phyloP scores from a whole-genome alignment of 1,140 invertebrate genomes.

The Thaumatotibia leucotreta region DNA sequence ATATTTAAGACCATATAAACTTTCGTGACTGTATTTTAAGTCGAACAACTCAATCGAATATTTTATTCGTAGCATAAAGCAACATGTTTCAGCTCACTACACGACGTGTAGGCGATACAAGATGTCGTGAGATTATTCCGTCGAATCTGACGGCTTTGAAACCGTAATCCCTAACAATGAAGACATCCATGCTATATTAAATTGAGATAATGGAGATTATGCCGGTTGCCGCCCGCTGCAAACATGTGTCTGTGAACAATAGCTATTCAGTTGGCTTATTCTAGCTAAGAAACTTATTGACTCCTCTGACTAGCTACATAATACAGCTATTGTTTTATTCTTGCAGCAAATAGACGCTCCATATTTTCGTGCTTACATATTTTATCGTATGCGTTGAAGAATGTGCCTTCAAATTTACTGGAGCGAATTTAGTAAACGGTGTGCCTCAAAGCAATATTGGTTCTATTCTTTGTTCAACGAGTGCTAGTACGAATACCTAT shows the following conservation, averaged over 20 bases:
- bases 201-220: conserved; percentile 40
- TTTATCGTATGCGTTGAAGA: not conserved
- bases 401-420: not conserved
- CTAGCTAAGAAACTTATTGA: conserved; percentile 23
- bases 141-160: conserved; percentile 34
- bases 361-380: not conserved
- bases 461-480: conserved; percentile 1
- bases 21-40: too few relatives aligned
- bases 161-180: conserved; percentile 39
- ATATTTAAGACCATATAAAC: too few relatives aligned
- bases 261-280: conserved; percentile 19
- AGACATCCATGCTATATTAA: conserved; percentile 42
- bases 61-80: not conserved
- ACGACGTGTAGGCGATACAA: not conserved
- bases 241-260: conserved; percentile 22
- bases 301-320: conserved; percentile 15
- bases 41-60: not conserved
- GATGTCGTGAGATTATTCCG: conserved; percentile 25
- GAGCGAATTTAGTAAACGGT: not conserved
- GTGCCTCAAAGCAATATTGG: not conserved
- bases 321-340: conserved; percentile 1
- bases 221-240: conserved; percentile 15
- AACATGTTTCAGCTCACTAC: not conserved
- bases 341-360: not conserved
- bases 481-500: not conserved